Evolutionary conservation across 1,140 invertebrate species (phyloP), one percentile per base, ranked within the genome.

Genomic region (Drosophila parabipectinata): DNA sequence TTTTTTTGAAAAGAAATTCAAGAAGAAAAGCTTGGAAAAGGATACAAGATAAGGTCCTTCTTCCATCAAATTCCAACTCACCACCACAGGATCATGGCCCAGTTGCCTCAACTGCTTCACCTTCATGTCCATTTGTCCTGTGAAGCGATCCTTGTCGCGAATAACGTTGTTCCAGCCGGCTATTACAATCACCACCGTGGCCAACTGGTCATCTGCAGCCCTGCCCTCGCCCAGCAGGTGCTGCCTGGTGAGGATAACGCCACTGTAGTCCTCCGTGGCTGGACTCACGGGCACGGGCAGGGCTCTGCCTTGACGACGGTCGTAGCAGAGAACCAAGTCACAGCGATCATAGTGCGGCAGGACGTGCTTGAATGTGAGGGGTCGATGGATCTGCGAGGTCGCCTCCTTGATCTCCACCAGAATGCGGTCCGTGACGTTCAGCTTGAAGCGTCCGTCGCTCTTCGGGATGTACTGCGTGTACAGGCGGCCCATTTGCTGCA

Each of bases 21-120:
- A 21, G 21, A 7, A 41, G 32, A 14, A 41, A 39, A 39, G 8
- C 37, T 10, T 10, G 37, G 9, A n/a, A 39, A 39, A 39, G 37
- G 37, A 18, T 4, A n/a, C n/a, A 39, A n/a, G 15, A 18, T 14
- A 4, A 3, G 5, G 7, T 3, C 21, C 21, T 21, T 21, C 21
- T 18, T 18, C 37, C 7, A 6, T 0, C 1, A 41, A n/a, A n/a
- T 7, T n/a, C 1, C 3, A 55, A 92, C 91, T 93, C 92, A 95
- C 94, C 71, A 93, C 39, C 61, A 94, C 69, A 1, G 94, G 92
- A 51, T 77, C 93, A 71, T 95, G 95, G 51, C 94, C 94, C 51
- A 95, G 78, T 66, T 92, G 83, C 56, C 91, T 58, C 2, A 95
- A 84, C 53, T 95, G 94, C 37, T 93, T 92, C 1, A 93, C 32